Base-by-base conservation (phyloP, 2,113 vertebrate species). In the Onychorhynchus coronatus region DNA sequence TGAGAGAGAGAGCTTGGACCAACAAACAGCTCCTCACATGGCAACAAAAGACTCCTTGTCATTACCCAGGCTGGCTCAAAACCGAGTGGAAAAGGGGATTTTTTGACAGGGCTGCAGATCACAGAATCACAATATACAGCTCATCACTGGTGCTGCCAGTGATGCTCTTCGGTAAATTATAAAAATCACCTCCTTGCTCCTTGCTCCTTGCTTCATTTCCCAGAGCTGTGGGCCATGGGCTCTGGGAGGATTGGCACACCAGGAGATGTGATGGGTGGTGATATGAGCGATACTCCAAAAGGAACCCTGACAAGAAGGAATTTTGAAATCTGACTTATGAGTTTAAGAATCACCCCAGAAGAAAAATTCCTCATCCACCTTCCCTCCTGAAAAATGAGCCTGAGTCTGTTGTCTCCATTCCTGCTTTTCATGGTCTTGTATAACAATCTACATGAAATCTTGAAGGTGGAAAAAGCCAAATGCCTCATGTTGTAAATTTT, bases 21-120 rank as follows among this genome's bases (percentile, higher is more conserved):
- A 74, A n/a, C 58, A 90, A 82, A 75, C 88, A 96, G 5, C 59
- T 94, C 67, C 85, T 89, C 33, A 4, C 81, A 92, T 17, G 86
- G 83, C 94, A 93, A 83, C 82, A 93, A 88, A 88, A 95, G 63
- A 6, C 56, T 94, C 78, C 76, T 88, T 95, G 75, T 88, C 72
- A 2, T 81, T 88, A 44, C 41, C 30, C 44, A 83, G 63, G 17
- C 75, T 91, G 67, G 49, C 67, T 95, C 88, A 44, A 83, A 89
- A 30, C 5, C 37, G 10, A 77, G 39, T 9, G 71, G 79, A 59
- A 79, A 93, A 59, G 46, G 31, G 50, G 23, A 37, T 55, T 63
- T 91, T 77, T 59, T 79, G 74, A 66, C 47, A 62, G 88, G 76
- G 28, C 72, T 83, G 88, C 3, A 1, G 46, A 39, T 53, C 70